Conservation (phyloP, 35 echinoderm and acorn worm species). For the Anneissia japonica region DNA sequence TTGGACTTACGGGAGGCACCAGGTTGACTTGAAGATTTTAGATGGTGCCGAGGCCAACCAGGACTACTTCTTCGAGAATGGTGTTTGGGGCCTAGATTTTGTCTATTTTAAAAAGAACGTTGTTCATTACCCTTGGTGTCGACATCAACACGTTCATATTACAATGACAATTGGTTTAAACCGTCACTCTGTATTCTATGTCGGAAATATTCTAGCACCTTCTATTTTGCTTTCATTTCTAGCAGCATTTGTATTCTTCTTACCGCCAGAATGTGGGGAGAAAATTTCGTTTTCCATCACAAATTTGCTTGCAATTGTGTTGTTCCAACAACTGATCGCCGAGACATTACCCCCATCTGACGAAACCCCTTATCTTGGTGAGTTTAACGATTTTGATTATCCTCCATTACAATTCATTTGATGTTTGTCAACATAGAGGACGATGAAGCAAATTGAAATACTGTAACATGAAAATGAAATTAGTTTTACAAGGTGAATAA, state of each 20-base stretch:
- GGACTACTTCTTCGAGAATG: not conserved
- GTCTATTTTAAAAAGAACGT: not conserved
- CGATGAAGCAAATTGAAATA: no score
- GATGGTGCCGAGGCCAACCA: not conserved
- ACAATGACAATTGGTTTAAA: not conserved
- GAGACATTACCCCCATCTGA: constrained; percentile 39
- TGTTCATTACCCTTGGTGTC: not conserved
- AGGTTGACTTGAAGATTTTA: not conserved
- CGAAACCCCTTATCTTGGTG: constrained; percentile 42
- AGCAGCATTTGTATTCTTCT: constrained; percentile 12
- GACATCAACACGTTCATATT: not conserved
- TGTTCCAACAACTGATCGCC: constrained; percentile 60
- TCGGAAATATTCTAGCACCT: constrained; percentile 19
- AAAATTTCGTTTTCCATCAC: constrained; percentile 50
- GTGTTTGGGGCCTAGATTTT: not conserved
- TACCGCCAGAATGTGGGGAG: constrained; percentile 24
- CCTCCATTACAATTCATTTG: no score
- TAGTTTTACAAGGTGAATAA: no score
- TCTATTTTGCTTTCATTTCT: constrained; percentile 21
- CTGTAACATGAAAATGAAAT: no score
- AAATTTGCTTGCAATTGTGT: constrained; percentile 43
- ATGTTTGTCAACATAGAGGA: no score
- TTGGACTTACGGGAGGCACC: not conserved
- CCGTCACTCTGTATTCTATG: not conserved
- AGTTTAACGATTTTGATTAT: no score